Evolutionary conservation across 2,797 vertebrate species (phyloP), one percentile per base, ranked within the genome.

Genomic region (Lacerta agilis): DNA sequence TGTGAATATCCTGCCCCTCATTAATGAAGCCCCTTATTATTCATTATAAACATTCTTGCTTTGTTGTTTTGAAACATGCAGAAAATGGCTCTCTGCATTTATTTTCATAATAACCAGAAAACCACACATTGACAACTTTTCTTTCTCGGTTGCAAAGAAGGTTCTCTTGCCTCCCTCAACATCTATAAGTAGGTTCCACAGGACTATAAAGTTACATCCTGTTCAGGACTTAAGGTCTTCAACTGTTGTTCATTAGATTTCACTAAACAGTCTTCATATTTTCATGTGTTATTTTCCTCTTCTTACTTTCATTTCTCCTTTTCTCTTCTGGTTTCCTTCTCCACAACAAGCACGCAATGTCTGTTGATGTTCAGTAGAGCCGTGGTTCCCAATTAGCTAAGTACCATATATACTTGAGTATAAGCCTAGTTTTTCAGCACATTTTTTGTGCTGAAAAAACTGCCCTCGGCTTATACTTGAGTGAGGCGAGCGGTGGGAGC

Each of bases 191-290:
- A 84, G 87, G 91, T 85, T 90, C 92, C 92, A 91, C 71, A 83
- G 27, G 84, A 88, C 84, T 85, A 94, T 95, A 90, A 95, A 92
- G 86, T 94, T 93, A 95, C 75, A 90, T 94, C 90, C 95, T 95
- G 82, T 82, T 87, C 94, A 84, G 83, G 86, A 86, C 91, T 3
- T 0, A 0, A 78, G 83, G 69, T 79, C 87, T 86, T 33, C 3
- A 83, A 71, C 87, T 88, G 89, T 0, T 93, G 41, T 25, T 83
- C 18, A 77, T 90, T 92, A 79, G 79, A 45, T 33, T 91, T 88
- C 87, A 77, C 67, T 90, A 5, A 86, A 85, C 79, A 85, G 79
- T 89, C 55, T 87, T 87, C 87, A 86, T 92, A 55, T 94, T 90
- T 92, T 89, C 79, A 89, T 38, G 82, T 43, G 90, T 81, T 90